Base-by-base conservation (phyloP, 2,888 invertebrate genomes). In the Axea sp. region DNA sequence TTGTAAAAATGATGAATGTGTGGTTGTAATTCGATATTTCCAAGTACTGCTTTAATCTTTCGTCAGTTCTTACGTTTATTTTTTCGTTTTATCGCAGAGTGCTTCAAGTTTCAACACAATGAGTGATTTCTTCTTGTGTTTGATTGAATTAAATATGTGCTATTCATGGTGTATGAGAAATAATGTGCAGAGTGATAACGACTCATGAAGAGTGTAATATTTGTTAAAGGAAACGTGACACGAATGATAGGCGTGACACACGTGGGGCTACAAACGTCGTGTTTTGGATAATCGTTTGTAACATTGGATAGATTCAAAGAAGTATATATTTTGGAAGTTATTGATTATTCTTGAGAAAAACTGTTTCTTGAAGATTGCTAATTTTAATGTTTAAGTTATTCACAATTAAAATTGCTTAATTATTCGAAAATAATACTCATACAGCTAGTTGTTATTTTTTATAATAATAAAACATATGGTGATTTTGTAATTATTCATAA, bases 221-320 rank as follows among this genome's bases (percentile, higher is more conserved):
- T 45, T 51, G 15, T 39, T 28, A 43, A 68, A 43, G 33, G 35
- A 33, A 43, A 12, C 43, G 26, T 14, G 45, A 45, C 11, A 14
- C 22, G 30, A 9, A 15, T 14, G 35, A 60, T 31, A 43, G 39
- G 47, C 31, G 28, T 8, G 26, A 59, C 49, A 37, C 45, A 53
- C 62, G 62, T 62, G 60, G 53, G 69, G 35, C 55, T 24, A 30
- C 31, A 11, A 8, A 53, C 45, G 60, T 53, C 60, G 69, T 62
- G 41, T 53, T 62, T 62, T 55, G 69, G 60, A 69, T 55, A 60
- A 69, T 26, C 17, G 19, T 43, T 35, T 17, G 8, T 45, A 4
- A 9, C 12, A 22, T 33, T 26, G 47, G 45, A 37, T 60, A 22
- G 55, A 45, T 62, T 35, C 45, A 37, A 53, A 37, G 37, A 28